Evolutionary conservation across 2,797 vertebrate genomes (phyloP).

Genomic region (Salmo trutta): DNA sequence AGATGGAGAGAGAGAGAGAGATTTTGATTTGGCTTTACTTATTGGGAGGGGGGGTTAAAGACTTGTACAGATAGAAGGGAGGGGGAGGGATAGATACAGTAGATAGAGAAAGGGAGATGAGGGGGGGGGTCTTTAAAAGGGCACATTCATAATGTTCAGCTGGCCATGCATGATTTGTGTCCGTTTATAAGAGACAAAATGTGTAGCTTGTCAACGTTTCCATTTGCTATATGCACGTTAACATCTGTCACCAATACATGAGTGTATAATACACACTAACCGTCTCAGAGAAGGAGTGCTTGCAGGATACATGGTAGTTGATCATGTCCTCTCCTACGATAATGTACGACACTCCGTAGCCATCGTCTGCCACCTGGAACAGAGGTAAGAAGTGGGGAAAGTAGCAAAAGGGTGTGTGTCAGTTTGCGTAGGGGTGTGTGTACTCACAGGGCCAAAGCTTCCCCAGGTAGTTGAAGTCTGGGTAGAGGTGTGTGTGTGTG

Average conservation of each 20-base stretch:
- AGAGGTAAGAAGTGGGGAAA: not conserved
- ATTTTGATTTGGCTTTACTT: too few relatives aligned
- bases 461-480: too few relatives aligned
- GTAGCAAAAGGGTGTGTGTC: not conserved
- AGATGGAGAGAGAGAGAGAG: not conserved
- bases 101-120: too few relatives aligned
- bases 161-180: not conserved
- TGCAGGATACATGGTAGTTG: conserved; percentile 89
- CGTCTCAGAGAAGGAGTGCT: conserved; percentile 80
- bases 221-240: too few relatives aligned
- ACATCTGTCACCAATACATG: too few relatives aligned
- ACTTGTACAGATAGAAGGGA: not conserved
- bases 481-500: not conserved
- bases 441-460: too few relatives aligned
- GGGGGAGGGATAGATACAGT: not conserved
- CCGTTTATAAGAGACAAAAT: not conserved
- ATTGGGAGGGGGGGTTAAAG: too few relatives aligned
- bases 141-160: not conserved
- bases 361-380: conserved; percentile 83
- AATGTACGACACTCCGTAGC: conserved; percentile 89
- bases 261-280: conserved; percentile 51
- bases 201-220: too few relatives aligned
- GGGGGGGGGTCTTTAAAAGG: not conserved
- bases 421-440: not conserved
- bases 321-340: conserved; percentile 84